Evolutionary conservation across 2,113 vertebrate genomes (phyloP).

Genomic region (Brachionichthys hirsutus): DNA sequence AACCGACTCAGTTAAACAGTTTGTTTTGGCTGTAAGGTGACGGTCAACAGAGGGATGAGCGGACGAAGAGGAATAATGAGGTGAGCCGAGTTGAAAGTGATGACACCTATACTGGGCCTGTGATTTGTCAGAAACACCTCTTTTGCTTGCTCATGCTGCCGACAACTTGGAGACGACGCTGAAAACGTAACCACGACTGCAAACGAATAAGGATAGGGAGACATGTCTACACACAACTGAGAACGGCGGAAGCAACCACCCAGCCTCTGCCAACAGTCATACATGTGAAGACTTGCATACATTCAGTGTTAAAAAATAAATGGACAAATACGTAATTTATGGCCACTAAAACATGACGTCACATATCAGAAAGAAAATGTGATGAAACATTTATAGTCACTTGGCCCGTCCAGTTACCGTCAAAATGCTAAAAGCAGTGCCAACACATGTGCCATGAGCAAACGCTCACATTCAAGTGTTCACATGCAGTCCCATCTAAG

Average conservation of each 20-base stretch:
- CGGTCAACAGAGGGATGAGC: slow-evolving; percentile 32
- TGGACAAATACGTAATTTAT: slow-evolving; percentile 2
- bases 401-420: neutral
- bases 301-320: slow-evolving; percentile 3
- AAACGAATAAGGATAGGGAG: slow-evolving; percentile 14
- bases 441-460: neutral
- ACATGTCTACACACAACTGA: slow-evolving; percentile 3
- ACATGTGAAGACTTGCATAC: slow-evolving; percentile 4
- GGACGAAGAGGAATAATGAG: slow-evolving; percentile 59
- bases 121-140: slow-evolving; percentile 61
- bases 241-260: slow-evolving; percentile 22
- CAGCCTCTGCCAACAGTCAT: neutral
- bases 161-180: slow-evolving; percentile 44
- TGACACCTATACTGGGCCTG: slow-evolving; percentile 50
- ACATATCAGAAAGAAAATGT: slow-evolving; percentile 20
- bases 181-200: slow-evolving; percentile 42
- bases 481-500: slow-evolving; percentile 17
- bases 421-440: slow-evolving; percentile 7
- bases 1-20: slow-evolving; percentile 38
- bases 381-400: slow-evolving; percentile 28
- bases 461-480: neutral
- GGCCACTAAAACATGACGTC: slow-evolving; percentile 12
- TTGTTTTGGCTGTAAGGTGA: slow-evolving; percentile 48
- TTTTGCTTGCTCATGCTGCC: slow-evolving; percentile 44
- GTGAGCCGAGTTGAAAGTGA: slow-evolving; percentile 55